Percentiles rank a stretch among this genome's conserved stretches.
Conservation (phyloP, 1,140 invertebrate genomes). For the Caenorhabditis tropicalis region DNA sequence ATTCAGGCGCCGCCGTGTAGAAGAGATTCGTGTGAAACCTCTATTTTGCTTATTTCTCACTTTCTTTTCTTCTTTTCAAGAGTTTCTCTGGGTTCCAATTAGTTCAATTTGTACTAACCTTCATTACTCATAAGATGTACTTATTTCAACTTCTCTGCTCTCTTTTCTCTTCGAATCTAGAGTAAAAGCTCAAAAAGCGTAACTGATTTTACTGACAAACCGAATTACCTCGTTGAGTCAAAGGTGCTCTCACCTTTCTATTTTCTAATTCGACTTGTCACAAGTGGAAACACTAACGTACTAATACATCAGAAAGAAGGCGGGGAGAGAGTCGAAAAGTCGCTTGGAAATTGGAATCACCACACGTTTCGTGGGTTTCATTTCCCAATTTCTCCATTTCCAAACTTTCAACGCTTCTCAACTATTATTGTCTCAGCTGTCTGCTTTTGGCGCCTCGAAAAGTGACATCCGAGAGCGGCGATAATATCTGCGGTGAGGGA, state of each 20-base stretch:
- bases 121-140: background rate
- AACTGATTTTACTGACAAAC: background rate
- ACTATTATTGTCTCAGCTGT: conserved; percentile 39
- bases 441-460: conserved; percentile 41
- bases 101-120: background rate
- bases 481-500: conserved; percentile 1
- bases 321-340: background rate
- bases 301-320: conserved; percentile 13
- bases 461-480: conserved; percentile 38
- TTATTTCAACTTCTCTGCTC: background rate
- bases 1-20: conserved; percentile 42
- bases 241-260: background rate
- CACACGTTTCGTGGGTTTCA: background rate
- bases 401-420: conserved; percentile 29
- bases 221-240: background rate
- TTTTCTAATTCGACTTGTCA: conserved; percentile 41
- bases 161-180: background rate
- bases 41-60: background rate
- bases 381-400: background rate
- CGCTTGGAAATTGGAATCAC: conserved; percentile 14
- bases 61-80: background rate
- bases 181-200: background rate
- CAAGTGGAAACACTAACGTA: background rate
- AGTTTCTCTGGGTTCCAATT: background rate
- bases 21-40: conserved; percentile 27